Conservation (phyloP, 2,888 invertebrate genomes). For the Nomada ferruginata region DNA sequence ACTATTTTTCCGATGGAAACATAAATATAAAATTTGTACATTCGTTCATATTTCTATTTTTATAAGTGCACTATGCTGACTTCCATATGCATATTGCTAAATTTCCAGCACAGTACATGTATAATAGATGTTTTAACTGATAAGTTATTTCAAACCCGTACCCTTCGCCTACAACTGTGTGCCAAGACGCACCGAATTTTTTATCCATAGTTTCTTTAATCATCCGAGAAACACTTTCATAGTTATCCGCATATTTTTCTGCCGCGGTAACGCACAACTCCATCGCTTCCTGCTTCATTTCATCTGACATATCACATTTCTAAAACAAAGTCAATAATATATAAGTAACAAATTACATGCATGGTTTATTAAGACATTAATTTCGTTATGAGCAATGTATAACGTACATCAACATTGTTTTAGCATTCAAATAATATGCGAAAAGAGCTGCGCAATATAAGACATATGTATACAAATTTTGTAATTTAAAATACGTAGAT, state of each 20-base stretch:
- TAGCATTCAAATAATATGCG: neutral
- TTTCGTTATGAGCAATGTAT: neutral
- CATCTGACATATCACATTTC: conserved; percentile 87
- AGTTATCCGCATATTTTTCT: conserved; percentile 87
- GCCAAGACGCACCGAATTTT: conserved; percentile 89
- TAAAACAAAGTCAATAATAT: conserved; percentile 23
- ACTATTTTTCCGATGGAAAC: neutral
- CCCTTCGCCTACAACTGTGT: conserved; percentile 89
- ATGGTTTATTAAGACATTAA: neutral
- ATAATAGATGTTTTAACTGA: conserved; percentile 86
- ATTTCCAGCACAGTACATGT: conserved; percentile 88
- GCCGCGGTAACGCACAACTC: conserved; percentile 88
- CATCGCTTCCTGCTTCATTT: conserved; percentile 88
- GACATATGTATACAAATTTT: too few species aligned
- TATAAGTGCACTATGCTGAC: conserved; percentile 56
- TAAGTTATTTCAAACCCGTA: conserved; percentile 89
- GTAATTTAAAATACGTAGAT: neutral
- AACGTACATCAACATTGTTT: neutral
- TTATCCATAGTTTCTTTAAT: conserved; percentile 89
- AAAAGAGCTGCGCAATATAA: neutral
- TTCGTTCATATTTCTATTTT: conserved; percentile 5
- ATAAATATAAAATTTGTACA: conserved; percentile 40
- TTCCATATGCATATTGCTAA: conserved; percentile 88
- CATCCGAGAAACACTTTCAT: conserved; percentile 88
- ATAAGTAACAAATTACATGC: neutral